Conservation (phyloP, 2,888 invertebrate genomes). For the Nycteola revayana region DNA sequence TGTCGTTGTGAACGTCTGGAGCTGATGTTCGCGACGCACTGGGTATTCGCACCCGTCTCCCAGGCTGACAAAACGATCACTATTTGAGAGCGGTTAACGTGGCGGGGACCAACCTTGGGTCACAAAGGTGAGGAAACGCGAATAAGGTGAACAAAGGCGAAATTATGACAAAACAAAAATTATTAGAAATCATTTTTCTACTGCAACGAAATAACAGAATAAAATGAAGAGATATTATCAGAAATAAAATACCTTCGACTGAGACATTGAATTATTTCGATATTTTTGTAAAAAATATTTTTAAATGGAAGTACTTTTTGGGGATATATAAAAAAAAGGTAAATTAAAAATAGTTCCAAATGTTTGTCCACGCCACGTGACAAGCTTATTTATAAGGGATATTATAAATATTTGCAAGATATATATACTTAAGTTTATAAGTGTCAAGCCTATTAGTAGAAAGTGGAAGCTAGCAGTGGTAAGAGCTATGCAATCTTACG, state of each 20-base stretch:
- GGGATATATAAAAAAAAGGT: neutral
- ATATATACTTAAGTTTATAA: conserved; percentile 2
- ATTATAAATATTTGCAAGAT: neutral
- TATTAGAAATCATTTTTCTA: no score
- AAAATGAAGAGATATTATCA: no score
- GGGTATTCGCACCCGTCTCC: conserved; percentile 95
- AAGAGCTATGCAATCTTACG: no score
- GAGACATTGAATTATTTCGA: no score
- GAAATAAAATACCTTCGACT: no score
- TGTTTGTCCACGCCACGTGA: conserved; percentile 27
- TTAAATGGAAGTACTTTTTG: no score
- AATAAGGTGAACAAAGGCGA: no score
- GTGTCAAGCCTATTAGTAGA: conserved; percentile 4
- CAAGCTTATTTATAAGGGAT: neutral
- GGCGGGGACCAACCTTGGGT: conserved; percentile 29
- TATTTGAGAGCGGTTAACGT: conserved; percentile 30
- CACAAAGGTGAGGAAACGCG: neutral
- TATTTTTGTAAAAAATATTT: no score
- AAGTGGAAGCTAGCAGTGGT: conserved; percentile 17
- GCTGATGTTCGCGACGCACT: conserved; percentile 86
- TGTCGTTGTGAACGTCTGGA: conserved; percentile 69
- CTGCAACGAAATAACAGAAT: no score
- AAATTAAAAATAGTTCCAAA: conserved; percentile 5
- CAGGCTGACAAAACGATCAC: conserved; percentile 84
- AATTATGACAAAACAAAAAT: no score